Conservation (phyloP, 2,888 invertebrate species). For the Hedychridium roseum region DNA sequence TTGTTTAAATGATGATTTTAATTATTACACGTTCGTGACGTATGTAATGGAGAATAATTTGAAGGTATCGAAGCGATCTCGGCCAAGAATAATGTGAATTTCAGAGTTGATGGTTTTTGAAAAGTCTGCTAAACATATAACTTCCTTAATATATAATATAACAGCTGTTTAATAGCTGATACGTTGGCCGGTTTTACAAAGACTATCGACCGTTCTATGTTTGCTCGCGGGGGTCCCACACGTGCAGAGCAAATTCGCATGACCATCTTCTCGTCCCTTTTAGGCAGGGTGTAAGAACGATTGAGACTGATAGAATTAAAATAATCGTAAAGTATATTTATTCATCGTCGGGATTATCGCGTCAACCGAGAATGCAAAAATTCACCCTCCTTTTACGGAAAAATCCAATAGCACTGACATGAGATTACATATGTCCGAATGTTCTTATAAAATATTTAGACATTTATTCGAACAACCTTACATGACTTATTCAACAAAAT, state of each 20-base stretch:
- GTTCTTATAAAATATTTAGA: background rate
- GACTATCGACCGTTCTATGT: slow-evolving; percentile 8
- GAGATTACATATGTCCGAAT: no score
- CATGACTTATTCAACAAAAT: no score
- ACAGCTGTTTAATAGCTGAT: no score
- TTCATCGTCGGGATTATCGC: slow-evolving; percentile 28
- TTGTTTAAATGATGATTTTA: no score
- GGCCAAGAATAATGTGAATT: slow-evolving; percentile 24
- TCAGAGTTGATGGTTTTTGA: slow-evolving; percentile 15
- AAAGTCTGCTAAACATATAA: background rate
- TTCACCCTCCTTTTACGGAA: background rate
- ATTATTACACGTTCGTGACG: no score
- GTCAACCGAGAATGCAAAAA: background rate
- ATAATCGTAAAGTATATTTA: slow-evolving; percentile 51
- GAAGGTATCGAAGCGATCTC: slow-evolving; percentile 6
- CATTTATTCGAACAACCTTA: no score
- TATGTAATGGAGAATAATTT: slow-evolving; percentile 1
- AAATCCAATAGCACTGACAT: no score
- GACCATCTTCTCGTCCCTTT: slow-evolving; percentile 55
- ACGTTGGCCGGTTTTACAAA: background rate
- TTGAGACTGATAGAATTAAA: slow-evolving; percentile 58
- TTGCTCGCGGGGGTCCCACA: slow-evolving; percentile 37
- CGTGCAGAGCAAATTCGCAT: slow-evolving; percentile 54
- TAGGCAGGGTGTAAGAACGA: slow-evolving; percentile 53
- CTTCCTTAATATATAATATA: no score